Evolutionary conservation across 2,797 vertebrate genomes (phyloP).

Genomic region (Anniella stebbinsi): DNA sequence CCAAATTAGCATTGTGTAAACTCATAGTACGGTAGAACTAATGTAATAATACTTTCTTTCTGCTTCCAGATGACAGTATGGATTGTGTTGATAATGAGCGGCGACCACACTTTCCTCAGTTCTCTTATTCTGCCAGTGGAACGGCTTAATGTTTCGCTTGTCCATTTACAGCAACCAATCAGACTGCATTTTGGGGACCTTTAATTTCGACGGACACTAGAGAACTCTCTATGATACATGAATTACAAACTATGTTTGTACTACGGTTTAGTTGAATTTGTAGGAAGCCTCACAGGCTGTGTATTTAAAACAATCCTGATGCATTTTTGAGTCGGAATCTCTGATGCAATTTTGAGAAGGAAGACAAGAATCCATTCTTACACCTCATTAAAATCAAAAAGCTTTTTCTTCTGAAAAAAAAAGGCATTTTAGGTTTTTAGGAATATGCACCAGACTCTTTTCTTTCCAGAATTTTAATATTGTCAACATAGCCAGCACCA

Average conservation of each 20-base stretch:
- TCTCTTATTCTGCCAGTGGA: conserved; percentile 98
- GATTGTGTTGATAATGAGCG: conserved; percentile 95
- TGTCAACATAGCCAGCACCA: conserved; percentile 67
- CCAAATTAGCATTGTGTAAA: background rate
- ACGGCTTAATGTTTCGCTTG: conserved; percentile 86
- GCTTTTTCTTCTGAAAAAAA: conserved; percentile 71
- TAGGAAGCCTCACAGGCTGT: conserved; percentile 75
- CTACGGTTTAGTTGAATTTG: conserved; percentile 69
- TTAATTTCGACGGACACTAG: conserved; percentile 81
- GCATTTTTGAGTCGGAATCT: conserved; percentile 74
- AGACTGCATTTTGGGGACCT: conserved; percentile 86
- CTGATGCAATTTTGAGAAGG: conserved; percentile 76
- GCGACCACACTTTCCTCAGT: conserved; percentile 97
- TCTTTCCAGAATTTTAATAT: conserved; percentile 72
- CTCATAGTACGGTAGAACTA: background rate
- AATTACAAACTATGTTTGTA: conserved; percentile 83
- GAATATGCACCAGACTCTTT: conserved; percentile 71
- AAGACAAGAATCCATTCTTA: conserved; percentile 75
- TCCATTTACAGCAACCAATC: conserved; percentile 71
- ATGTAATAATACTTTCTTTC: background rate
- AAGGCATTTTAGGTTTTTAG: conserved; percentile 73
- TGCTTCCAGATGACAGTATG: conserved; percentile 90
- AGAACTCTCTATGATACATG: conserved; percentile 79
- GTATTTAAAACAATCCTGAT: conserved; percentile 75
- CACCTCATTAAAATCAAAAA: conserved; percentile 66